phyloP scores from a whole-genome alignment of 2,888 invertebrate genomes.

The Drosophila lutescens region DNA sequence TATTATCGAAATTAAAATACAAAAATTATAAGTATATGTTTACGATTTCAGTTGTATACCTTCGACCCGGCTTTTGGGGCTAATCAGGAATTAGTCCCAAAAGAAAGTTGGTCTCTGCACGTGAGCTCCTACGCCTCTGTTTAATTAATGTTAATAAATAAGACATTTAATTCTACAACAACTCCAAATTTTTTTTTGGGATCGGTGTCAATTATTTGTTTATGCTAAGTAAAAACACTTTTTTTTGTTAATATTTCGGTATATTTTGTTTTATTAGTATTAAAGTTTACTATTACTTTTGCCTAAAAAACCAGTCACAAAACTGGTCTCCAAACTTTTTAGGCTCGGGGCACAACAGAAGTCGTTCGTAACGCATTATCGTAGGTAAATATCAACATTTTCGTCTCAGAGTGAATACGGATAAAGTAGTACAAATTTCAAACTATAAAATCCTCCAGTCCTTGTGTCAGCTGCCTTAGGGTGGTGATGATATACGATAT shows the following conservation, averaged over 20 bases:
- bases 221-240: not conserved
- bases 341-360: slow-evolving; percentile 11
- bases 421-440: slow-evolving; percentile 13
- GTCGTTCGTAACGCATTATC: slow-evolving; percentile 17
- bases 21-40: slow-evolving; percentile 19
- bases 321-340: slow-evolving; percentile 17
- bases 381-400: slow-evolving; percentile 44
- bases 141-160: slow-evolving; percentile 43
- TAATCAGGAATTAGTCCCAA: slow-evolving; percentile 21
- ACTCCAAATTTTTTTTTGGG: not conserved
- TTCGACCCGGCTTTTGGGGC: slow-evolving; percentile 4
- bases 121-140: not conserved
- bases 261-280: slow-evolving; percentile 42
- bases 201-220: not conserved
- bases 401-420: slow-evolving; percentile 13
- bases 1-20: slow-evolving; percentile 22
- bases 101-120: slow-evolving; percentile 9
- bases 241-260: slow-evolving; percentile 12
- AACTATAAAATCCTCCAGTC: slow-evolving; percentile 5
- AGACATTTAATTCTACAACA: slow-evolving; percentile 21
- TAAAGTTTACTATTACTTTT: slow-evolving; percentile 36
- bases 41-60: slow-evolving; percentile 18
- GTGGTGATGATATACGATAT: slow-evolving; percentile 68
- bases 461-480: slow-evolving; percentile 40
- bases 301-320: slow-evolving; percentile 21